Conservation (phyloP, 2,113 vertebrate genomes). For the Otocyon megalotis region DNA sequence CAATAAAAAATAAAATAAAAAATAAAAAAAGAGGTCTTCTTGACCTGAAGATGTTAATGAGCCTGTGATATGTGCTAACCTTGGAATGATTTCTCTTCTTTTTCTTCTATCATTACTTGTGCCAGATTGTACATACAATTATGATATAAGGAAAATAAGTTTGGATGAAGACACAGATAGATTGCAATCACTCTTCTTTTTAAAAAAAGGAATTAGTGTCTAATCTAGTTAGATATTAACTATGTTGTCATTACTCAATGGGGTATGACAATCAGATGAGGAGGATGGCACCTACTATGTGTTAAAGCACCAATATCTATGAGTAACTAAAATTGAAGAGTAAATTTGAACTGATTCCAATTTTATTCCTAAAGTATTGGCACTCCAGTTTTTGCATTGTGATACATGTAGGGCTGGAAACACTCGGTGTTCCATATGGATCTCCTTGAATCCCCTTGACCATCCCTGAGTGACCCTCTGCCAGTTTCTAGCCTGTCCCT, state of each 20-base stretch:
- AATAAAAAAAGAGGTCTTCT: background rate
- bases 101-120: background rate
- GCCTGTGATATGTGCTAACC: background rate
- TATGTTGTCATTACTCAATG: background rate
- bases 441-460: background rate
- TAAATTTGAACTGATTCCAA: background rate
- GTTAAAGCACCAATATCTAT: background rate
- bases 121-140: background rate
- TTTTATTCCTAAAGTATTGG: background rate
- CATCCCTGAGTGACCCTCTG: background rate
- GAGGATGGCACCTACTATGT: background rate
- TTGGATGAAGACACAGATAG: background rate
- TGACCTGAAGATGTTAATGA: background rate
- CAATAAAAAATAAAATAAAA: no score
- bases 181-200: background rate
- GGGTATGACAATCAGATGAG: background rate
- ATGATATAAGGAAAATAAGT: background rate
- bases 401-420: background rate
- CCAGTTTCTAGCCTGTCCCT: background rate
- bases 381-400: background rate
- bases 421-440: background rate
- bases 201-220: background rate
- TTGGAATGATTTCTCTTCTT: background rate
- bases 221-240: background rate
- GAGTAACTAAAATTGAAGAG: background rate